phyloP scores from a whole-genome alignment of 1,140 invertebrate genomes.

The Drosophila trapezifrons region DNA sequence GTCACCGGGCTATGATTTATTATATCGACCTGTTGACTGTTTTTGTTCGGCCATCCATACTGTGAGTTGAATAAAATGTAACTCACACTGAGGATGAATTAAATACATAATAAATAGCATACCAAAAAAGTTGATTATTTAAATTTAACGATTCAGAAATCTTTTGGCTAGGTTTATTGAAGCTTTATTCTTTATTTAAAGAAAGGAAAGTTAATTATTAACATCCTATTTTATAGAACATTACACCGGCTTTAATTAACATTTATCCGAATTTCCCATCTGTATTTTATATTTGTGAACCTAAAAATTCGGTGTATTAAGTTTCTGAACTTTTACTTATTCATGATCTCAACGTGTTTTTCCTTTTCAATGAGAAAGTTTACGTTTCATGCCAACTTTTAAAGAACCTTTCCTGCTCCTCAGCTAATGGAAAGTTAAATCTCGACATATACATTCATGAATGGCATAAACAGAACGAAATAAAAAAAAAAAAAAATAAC shows the following conservation, averaged over 20 bases:
- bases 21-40: slow-evolving; percentile 41
- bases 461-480: slow-evolving; percentile 22
- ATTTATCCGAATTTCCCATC: not conserved
- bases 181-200: no score
- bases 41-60: slow-evolving; percentile 10
- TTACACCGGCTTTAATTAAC: not conserved
- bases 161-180: no score
- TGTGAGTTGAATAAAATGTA: slow-evolving; percentile 2
- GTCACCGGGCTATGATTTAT: slow-evolving; percentile 43
- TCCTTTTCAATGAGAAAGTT: slow-evolving; percentile 3
- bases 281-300: not conserved
- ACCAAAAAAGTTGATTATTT: not conserved
- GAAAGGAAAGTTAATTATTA: no score
- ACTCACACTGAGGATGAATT: not conserved
- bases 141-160: no score
- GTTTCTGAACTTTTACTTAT: slow-evolving; percentile 13
- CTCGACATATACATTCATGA: slow-evolving; percentile 44
- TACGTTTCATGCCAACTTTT: slow-evolving; percentile 16
- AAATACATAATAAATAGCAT: not conserved
- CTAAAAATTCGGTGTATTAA: not conserved
- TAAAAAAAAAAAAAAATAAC: slow-evolving; percentile 25
- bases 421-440: slow-evolving; percentile 24
- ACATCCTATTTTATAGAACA: not conserved
- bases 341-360: slow-evolving; percentile 9
- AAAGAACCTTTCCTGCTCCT: slow-evolving; percentile 9